Base-by-base conservation (phyloP, 2,797 vertebrate genomes). In the Gadopsis marmoratus region DNA sequence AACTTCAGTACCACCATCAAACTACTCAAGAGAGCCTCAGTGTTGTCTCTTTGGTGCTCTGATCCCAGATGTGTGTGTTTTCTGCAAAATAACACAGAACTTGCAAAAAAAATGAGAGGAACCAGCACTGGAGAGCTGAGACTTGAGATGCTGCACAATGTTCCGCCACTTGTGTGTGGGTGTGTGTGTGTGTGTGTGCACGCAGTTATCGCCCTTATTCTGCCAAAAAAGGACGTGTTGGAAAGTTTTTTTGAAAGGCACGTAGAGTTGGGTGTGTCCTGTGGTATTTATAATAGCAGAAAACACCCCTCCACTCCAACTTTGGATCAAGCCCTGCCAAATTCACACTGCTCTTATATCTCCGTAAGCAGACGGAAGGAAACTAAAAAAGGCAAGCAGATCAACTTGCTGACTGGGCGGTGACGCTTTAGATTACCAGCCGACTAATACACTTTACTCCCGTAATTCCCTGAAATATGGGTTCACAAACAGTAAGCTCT, bases 151-250 rank as follows among this genome's bases (percentile, higher is more conserved):
- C 56, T 54, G 48, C 60, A 73, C 37, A 72, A 59, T 37, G 29
- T 79, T 89, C 67, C 67, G 58, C 35, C 16, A 54, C 37, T 33
- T 39, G 33, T 35, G 45, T 17, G 7, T 53, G 55, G 43, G 33
- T 59, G 23, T 66, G 43, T 21, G 8, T 47, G 56, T 45, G 23
- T 65, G 26, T 61, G 19, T 37, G 35, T n/a, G 26, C 26, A 5
- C 14, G 33, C 29, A 61, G 41, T 54, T 58, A 70, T 63, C 8
- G 4, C n/a, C 43, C 21, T 16, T 12, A 65, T 74, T 79, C 86
- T 83, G 79, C 82, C 79, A 82, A 86, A 80, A 86, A 87, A 85
- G 79, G 80, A 75, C 63, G 85, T 82, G 79, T 79, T 81, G 58
- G 80, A 86, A 88, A 76, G 76, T 48, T 45, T 68, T 74, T 84